Evolutionary conservation across 2,888 invertebrate genomes (phyloP).

Genomic region (Metacarcinus magister): DNA sequence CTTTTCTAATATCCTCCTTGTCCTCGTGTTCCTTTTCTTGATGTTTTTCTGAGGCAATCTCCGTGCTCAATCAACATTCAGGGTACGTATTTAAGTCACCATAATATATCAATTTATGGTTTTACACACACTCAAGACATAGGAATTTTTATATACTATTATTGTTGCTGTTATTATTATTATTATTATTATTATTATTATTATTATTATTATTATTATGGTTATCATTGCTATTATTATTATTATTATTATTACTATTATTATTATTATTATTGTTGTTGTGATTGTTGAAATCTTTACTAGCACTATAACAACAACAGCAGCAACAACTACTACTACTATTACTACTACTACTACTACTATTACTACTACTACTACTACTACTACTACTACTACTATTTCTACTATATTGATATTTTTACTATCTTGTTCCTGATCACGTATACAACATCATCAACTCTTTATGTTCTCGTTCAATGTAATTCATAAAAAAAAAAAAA

Average conservation of each 20-base stretch:
- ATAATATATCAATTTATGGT: no score
- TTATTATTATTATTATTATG: neutral
- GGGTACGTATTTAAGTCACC: no score
- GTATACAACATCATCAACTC: no score
- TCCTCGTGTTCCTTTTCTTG: neutral
- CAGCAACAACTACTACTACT: neutral
- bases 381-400: neutral
- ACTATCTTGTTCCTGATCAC: neutral
- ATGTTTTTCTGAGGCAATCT: neutral
- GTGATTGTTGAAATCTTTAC: neutral
- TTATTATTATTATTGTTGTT: neutral
- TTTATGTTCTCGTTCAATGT: no score
- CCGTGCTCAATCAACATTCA: no score
- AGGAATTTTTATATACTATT: no score
- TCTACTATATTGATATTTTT: neutral
- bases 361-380: no score
- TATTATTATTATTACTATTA: slow-evolving; percentile 1
- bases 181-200: no score
- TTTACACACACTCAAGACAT: neutral
- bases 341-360: neutral
- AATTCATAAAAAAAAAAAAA: neutral
- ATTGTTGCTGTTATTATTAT: neutral
- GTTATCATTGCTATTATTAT: slow-evolving; percentile 8
- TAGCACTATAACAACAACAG: neutral
- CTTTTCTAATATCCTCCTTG: neutral